Percentiles rank a stretch among this genome's conserved stretches.
Evolutionary conservation across 2,797 vertebrate species (phyloP).

Genomic region (Triplophysa yarkandensis): DNA sequence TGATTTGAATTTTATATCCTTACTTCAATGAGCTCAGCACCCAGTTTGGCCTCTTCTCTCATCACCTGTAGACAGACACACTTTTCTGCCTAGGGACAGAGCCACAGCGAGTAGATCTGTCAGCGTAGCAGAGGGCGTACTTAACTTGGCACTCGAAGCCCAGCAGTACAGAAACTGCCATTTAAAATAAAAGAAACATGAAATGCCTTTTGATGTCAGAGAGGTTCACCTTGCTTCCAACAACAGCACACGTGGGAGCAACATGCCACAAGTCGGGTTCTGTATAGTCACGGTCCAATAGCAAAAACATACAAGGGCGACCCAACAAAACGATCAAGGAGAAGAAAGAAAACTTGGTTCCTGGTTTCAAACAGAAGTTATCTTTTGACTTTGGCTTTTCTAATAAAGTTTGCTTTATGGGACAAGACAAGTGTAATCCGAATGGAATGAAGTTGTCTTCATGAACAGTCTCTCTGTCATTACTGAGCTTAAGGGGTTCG

Average conservation of each 20-base stretch:
- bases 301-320: conserved; percentile 44
- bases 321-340: conserved; percentile 34
- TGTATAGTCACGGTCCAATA: conserved; percentile 18
- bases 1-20: conserved; percentile 61
- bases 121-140: conserved; percentile 47
- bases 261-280: conserved; percentile 45
- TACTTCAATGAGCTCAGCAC: conserved; percentile 52
- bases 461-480: conserved; percentile 18
- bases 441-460: conserved; percentile 42
- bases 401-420: conserved; percentile 48
- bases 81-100: conserved; percentile 21
- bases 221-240: conserved; percentile 63
- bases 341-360: background rate
- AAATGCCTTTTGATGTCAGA: conserved; percentile 73
- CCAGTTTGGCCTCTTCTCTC: conserved; percentile 21
- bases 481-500: conserved; percentile 19
- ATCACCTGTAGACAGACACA: conserved; percentile 33
- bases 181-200: conserved; percentile 74
- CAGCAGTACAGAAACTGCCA: conserved; percentile 68
- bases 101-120: conserved; percentile 29
- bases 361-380: conserved; percentile 29
- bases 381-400: conserved; percentile 39
- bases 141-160: conserved; percentile 60
- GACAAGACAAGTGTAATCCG: conserved; percentile 39
- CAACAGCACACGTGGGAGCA: conserved; percentile 51